Evolutionary conservation across 2,797 vertebrate genomes (phyloP).

Genomic region (Lophius americanus): DNA sequence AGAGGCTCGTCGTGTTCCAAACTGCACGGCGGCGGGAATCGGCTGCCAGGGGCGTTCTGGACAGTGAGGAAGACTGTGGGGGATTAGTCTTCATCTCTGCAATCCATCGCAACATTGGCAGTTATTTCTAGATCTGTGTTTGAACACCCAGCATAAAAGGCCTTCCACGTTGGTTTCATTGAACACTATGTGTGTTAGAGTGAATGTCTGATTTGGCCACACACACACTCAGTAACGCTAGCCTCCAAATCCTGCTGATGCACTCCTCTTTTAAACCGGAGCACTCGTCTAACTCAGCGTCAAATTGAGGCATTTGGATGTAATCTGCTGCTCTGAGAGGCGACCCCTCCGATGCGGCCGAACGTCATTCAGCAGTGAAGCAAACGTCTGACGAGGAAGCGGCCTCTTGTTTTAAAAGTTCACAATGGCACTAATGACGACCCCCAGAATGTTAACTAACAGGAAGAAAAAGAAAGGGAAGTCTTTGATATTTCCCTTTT

Average conservation of each 20-base stretch:
- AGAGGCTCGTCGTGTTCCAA: conserved; percentile 48
- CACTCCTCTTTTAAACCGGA: conserved; percentile 57
- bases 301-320: conserved; percentile 49
- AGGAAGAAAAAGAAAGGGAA: conserved; percentile 48
- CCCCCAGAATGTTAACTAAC: conserved; percentile 30
- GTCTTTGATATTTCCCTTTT: conserved; percentile 58
- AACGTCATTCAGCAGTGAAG: conserved; percentile 31
- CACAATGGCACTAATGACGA: conserved; percentile 14
- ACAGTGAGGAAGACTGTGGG: conserved; percentile 11
- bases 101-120: background rate
- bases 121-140: background rate
- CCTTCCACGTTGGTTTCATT: too few species aligned
- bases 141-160: background rate
- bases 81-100: background rate
- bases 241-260: conserved; percentile 46
- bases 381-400: conserved; percentile 25
- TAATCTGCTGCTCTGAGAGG: conserved; percentile 37
- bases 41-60: conserved; percentile 34
- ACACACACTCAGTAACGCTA: conserved; percentile 25
- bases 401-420: conserved; percentile 34
- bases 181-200: conserved; percentile 23
- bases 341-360: conserved; percentile 4
- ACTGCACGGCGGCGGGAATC: conserved; percentile 24
- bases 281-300: conserved; percentile 58
- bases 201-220: conserved; percentile 23